Conservation (phyloP, 2,888 invertebrate genomes). For the Fragum fragum region DNA sequence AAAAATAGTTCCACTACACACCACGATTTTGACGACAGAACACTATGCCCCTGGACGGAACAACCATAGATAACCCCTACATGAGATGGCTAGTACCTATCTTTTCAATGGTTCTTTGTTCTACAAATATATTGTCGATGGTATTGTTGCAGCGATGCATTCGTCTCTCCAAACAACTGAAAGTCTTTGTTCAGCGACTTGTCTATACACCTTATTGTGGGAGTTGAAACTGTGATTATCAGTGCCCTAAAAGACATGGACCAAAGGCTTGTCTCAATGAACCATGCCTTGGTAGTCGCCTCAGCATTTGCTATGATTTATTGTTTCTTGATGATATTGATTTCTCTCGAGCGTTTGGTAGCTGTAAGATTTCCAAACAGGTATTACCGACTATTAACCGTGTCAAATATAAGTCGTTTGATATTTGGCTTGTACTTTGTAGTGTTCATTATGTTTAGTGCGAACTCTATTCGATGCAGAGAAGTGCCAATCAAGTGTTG, state of each 20-base stretch:
- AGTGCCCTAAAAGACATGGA: too few relatives aligned
- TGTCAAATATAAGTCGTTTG: neutral
- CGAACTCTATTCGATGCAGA: neutral
- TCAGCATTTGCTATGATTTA: neutral
- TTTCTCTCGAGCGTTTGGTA: constrained; percentile 6
- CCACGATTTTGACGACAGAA: too few relatives aligned
- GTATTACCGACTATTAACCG: neutral
- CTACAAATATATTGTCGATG: neutral
- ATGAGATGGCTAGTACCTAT: too few relatives aligned
- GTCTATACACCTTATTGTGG: neutral
- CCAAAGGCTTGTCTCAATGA: neutral
- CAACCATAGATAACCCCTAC: too few relatives aligned
- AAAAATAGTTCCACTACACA: too few relatives aligned
- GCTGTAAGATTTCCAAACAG: neutral
- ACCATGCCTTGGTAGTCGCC: neutral
- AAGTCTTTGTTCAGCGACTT: constrained; percentile 1
- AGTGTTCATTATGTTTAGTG: neutral
- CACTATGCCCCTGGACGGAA: too few relatives aligned
- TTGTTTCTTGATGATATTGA: neutral
- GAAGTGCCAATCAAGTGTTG: neutral
- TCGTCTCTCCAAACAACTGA: constrained; percentile 2
- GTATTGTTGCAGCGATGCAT: neutral
- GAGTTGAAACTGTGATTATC: too few relatives aligned
- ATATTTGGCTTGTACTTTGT: neutral
- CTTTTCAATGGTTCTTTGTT: neutral